Evolutionary conservation across 2,113 vertebrate species (phyloP), one percentile per base, ranked within the genome.

Genomic region (Colistium nudipinnis): DNA sequence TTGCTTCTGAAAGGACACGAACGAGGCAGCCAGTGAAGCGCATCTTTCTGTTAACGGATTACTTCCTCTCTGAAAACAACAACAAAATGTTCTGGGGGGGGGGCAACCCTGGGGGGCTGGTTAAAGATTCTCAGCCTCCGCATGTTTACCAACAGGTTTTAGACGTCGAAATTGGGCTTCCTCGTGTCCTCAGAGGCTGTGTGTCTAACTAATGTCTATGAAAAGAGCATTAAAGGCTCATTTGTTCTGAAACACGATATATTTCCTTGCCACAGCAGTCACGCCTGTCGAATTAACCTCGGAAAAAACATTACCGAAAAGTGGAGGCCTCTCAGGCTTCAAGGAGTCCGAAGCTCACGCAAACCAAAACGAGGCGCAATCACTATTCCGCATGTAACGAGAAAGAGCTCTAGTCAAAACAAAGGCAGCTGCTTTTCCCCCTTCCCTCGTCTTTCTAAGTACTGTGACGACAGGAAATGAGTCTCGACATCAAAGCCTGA

Each of bases 11-110:
- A 84, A 83, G 84, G 41, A 80, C 70, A 81, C 64, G 84, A 84
- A 84, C 83, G 76, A 70, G 65, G 79, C 65, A 47, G 70, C 74
- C 74, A 81, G 73, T 27, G 38, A 80, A 86, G 88, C 79, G 63
- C 83, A 86, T 85, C 82, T 79, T 82, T 75, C 82, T 64, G 77
- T 82, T 82, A 86, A 85, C 76, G 53, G 82, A 88, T 85, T 85
- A 89, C 81, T 90, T 87, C 87, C 88, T 83, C 77, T 78, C 60
- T 78, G 75, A 82, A 78, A 85, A 89, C 85, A 87, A 89, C 81
- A 88, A 89, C 83, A 73, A 68, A 85, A 84, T 70, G 84, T 81
- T 83, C 86, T 69, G 52, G 36, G 63, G 63, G 47, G 48, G 52
- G 36, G 63, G 63, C 47, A 44, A 70, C 80, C 84, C 76, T 72